Evolutionary conservation across 2,113 vertebrate species (phyloP).

Genomic region (Protomyctophum bolini): DNA sequence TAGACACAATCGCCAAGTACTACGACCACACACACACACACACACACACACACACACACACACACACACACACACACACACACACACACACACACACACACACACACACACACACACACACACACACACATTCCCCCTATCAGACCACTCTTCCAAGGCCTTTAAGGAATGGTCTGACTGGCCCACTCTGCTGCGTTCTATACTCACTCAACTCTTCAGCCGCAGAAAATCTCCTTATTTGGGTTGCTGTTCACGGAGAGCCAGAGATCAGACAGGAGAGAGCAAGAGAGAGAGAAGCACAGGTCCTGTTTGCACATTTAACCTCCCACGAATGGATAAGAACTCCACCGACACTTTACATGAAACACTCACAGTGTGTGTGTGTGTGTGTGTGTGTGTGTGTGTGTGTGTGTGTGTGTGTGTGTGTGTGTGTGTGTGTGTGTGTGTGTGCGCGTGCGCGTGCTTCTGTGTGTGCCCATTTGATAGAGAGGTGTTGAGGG

Average conservation of each 20-base stretch:
- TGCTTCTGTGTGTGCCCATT: background rate
- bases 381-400: background rate
- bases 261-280: conserved; percentile 35
- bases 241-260: conserved; percentile 76
- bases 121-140: conserved; percentile 55
- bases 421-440: background rate
- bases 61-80: conserved; percentile 24
- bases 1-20: background rate
- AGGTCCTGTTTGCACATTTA: conserved; percentile 84
- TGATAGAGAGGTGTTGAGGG: background rate
- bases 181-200: conserved; percentile 36
- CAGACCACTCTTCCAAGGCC: conserved; percentile 67
- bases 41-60: conserved; percentile 44
- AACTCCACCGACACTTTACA: conserved; percentile 17
- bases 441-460: background rate
- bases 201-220: conserved; percentile 38
- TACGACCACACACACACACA: conserved; percentile 20
- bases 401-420: background rate
- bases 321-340: conserved; percentile 73
- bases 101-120: conserved; percentile 24
- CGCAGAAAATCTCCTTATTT: conserved; percentile 88
- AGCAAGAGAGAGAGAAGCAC: conserved; percentile 26
- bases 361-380: conserved; percentile 14
- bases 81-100: conserved; percentile 42
- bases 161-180: conserved; percentile 81